Base-by-base conservation (phyloP, 1,140 invertebrate genomes). In the Ptiloglossa arizonensis region DNA sequence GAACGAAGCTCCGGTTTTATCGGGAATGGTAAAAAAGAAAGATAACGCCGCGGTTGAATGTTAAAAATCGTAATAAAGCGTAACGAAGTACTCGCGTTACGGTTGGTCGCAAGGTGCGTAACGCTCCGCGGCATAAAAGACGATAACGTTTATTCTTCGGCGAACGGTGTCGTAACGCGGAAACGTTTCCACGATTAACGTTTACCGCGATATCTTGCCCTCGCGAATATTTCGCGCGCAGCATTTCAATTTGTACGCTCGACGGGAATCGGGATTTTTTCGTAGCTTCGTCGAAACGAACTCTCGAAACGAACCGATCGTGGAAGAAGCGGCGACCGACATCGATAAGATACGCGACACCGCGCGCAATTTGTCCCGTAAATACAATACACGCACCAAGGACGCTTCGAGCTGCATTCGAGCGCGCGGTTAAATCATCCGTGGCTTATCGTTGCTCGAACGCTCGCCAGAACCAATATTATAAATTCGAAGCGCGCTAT, bases 121-220 rank as follows among this genome's bases (percentile, higher is more conserved):
- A 66, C 24, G 19, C 29, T 38, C 56, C 50, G 54, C 27, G 19
- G n/a, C 48, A 29, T 68, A 81, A 82, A 56, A 41, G 13, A 66
- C 71, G 54, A 35, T 77, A 83, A 78, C 66, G 82, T 79, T 83
- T 81, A 86, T 86, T 85, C 74, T 66, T 46, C 1, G 48, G 32
- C 52, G 27, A 46, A 48, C 50, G 29, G 22, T 50, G 44, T 64
- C 71, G 27, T 69, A 59, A 66, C 46, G 52, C 19, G 52, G 66
- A 70, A 75, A 56, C 29, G 44, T 77, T 69, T n/a, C 56, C n/a
- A 22, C 3, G 72, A 32, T 68, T 62, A 67, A 63, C 62, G 66
- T 71, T 82, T 82, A 56, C 52, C 54, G 54, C 44, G 27, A 44
- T 46, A 22, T 41, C 62, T 24, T n/a, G 56, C 56, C 9, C 0